A percentile compares a stretch with the other conserved stretches of the same genome.
Evolutionary conservation across 30 jellyfish, hydroid and myxozoan species (phyloP).

Genomic region (Hydra vulgaris): DNA sequence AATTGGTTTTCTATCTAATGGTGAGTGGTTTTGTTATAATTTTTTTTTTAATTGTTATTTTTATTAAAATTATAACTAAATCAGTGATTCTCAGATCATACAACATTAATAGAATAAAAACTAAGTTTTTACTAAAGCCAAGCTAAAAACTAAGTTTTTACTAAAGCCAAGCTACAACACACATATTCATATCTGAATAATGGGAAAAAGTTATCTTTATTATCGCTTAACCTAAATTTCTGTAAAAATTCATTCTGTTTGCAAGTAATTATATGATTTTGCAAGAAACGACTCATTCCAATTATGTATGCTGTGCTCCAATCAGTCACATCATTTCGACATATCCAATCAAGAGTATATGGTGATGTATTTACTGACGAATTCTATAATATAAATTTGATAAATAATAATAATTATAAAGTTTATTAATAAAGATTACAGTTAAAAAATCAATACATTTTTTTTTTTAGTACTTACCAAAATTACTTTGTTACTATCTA

Average conservation of each 20-base stretch:
- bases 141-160: not conserved
- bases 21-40: too few relatives aligned
- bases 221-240: conserved; percentile 17
- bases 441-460: too few relatives aligned
- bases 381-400: not conserved
- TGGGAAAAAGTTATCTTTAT: conserved; percentile 25
- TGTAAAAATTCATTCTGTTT: conserved; percentile 18
- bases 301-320: conserved; percentile 35
- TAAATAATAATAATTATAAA: not conserved
- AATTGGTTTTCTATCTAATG: too few relatives aligned
- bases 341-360: conserved; percentile 24
- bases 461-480: too few relatives aligned
- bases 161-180: conserved; percentile 14
- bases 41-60: too few relatives aligned
- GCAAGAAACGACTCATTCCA: conserved; percentile 29
- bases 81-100: too few relatives aligned
- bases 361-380: not conserved
- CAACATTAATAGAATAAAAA: not conserved
- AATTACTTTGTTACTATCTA: too few relatives aligned
- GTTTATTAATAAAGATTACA: too few relatives aligned
- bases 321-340: conserved; percentile 12
- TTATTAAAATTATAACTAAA: too few relatives aligned
- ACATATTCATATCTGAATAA: conserved; percentile 23
- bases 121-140: not conserved
- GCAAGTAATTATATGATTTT: conserved; percentile 6